Base-by-base conservation (phyloP, 1,140 invertebrate species). In the Meloidogyne floridensis region DNA sequence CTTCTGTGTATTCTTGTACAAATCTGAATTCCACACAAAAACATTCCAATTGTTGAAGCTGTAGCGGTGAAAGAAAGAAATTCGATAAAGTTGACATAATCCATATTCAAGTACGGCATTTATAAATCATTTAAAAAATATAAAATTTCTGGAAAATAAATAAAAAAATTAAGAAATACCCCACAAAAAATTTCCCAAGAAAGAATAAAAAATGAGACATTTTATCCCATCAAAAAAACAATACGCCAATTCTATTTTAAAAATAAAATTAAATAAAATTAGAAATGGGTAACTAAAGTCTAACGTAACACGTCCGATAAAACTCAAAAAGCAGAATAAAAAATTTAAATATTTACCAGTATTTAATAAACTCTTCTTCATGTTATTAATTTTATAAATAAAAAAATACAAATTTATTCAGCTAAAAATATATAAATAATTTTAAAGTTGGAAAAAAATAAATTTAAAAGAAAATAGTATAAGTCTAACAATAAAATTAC, bases 41-140 rank as follows among this genome's bases (percentile, higher is more conserved):
- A 87, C 42, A 87, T 76, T 20, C 65, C 82, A 69, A 87, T 73
- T 11, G 86, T 87, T 43, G 86, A 87, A n/a, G 77, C 32, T 0
- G 83, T 87, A 20, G 86, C 86, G 2, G 87, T 84, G 47, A 89
- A 72, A 13, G 87, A 89, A 11, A 87, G 82, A n/a, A 88, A 77
- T 20, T 69, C 20, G 11, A 86, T 10, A 70, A 86, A 83, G 43
- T 59, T 54, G 32, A 53, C 72, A 42, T 86, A 86, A n/a, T 83
- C 81, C 80, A 83, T 74, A 9, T 8, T 32, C 32, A 32, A 32
- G 43, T 20, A 20, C 18, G 15, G 5, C 8, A 74, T 51, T 32
- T 54, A n/a, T 47, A 74, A 74, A 74, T 4, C 72, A 73, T n/a
- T n/a, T 65, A 7, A 65, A 59, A 59, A 59, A 15, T 15, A 59